A percentile compares a stretch with the other conserved stretches of the same genome.
Evolutionary conservation across 2,888 invertebrate species (phyloP).

Genomic region (Ophraella communa): DNA sequence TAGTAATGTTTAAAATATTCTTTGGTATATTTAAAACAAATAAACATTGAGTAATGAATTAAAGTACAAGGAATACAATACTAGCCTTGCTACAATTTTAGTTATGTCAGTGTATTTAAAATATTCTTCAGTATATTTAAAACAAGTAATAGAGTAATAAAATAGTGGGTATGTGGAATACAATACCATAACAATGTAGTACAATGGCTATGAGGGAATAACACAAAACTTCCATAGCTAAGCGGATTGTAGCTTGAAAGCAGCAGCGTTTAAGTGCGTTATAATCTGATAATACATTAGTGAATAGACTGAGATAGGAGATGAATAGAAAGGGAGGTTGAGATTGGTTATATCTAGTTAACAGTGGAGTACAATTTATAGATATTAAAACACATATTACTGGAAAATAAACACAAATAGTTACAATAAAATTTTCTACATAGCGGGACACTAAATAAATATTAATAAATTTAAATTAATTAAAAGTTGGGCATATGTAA

Average conservation of each 20-base stretch:
- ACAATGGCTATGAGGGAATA: constrained; percentile 9
- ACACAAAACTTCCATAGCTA: constrained; percentile 47
- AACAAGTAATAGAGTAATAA: too few species aligned
- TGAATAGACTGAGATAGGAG: constrained; percentile 42
- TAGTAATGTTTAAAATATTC: too few species aligned
- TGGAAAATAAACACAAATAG: not conserved
- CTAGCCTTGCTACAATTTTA: too few species aligned
- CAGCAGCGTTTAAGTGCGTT: constrained; percentile 56
- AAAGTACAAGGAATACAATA: too few species aligned
- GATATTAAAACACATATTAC: not conserved
- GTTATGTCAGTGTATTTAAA: too few species aligned
- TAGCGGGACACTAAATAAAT: too few species aligned
- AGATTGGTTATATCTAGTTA: constrained; percentile 33
- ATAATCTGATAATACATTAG: constrained; percentile 58
- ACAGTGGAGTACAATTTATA: not conserved
- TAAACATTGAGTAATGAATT: too few species aligned
- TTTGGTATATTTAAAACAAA: too few species aligned
- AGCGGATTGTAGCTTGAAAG: constrained; percentile 55
- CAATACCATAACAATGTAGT: not conserved
- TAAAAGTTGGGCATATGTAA: too few species aligned
- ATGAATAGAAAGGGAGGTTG: constrained; percentile 31
- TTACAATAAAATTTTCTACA: too few species aligned
- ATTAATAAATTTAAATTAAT: too few species aligned
- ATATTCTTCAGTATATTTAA: too few species aligned
- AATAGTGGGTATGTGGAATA: not conserved